A percentile compares a stretch with the other conserved stretches of the same genome.
Evolutionary conservation across 2,888 invertebrate species (phyloP).

Genomic region (Hyposoter dolosus): DNA sequence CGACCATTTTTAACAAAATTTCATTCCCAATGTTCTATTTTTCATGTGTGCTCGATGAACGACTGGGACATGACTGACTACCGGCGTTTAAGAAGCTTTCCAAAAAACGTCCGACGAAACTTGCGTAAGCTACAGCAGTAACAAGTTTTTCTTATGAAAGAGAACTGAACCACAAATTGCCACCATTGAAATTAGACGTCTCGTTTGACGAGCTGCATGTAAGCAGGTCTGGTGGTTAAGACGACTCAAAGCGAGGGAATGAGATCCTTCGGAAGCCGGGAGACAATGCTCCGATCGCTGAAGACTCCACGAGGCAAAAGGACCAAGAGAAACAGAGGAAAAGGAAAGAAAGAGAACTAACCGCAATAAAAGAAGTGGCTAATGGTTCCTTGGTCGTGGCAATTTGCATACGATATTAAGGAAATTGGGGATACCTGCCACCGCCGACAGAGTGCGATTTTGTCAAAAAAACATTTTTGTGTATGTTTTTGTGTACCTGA

Average conservation of each 20-base stretch:
- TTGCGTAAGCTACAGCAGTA: not conserved
- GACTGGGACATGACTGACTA: constrained; percentile 33
- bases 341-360: constrained; percentile 58
- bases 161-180: not conserved
- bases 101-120: not conserved
- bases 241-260: constrained; percentile 28
- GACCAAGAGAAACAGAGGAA: constrained; percentile 25
- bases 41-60: constrained; percentile 17
- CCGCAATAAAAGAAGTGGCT: constrained; percentile 77
- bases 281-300: constrained; percentile 26
- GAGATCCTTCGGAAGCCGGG: constrained; percentile 38
- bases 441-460: constrained; percentile 72
- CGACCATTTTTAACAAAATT: too few relatives aligned
- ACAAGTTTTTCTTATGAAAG: not conserved
- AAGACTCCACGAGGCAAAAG: not conserved
- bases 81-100: constrained; percentile 5
- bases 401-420: constrained; percentile 81
- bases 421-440: constrained; percentile 78
- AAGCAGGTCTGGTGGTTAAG: not conserved
- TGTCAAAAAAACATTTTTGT: constrained; percentile 75
- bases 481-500: constrained; percentile 25
- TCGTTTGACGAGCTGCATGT: not conserved
- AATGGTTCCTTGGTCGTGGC: constrained; percentile 71
- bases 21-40: constrained; percentile 4
- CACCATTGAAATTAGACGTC: constrained; percentile 1